Evolutionary conservation across 2,113 vertebrate genomes (phyloP), one percentile per base, ranked within the genome.

Genomic region (Ciconia boyciana): DNA sequence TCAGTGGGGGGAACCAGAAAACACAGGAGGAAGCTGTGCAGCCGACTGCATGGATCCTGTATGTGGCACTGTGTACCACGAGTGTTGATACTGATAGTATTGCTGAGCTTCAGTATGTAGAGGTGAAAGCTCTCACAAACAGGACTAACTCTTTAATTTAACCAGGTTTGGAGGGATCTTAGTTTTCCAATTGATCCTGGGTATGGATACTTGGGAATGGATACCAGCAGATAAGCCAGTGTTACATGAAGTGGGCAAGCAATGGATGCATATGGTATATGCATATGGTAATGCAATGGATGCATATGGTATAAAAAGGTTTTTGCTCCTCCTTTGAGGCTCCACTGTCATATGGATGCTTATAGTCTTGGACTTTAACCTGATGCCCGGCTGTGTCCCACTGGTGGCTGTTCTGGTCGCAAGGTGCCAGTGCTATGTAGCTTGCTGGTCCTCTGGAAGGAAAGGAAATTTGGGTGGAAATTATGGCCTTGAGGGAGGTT

Each of bases 101-200:
- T 57, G 46, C 78, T 88, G 92, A 62, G 57, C 36, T 83, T 49
- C 49, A 6, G 17, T 17, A 2, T 3, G 3, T 3, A 34, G 51
- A 46, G 36, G 31, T 72, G 51, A 61, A 72, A 87, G 49, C 31
- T 61, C 31, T 61, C 44, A 22, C 21, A 29, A 46, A 15, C 15
- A 19, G 48, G 39, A 41, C 66, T 24, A 28, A 11, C 41, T 66
- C 17, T 75, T 36, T 22, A 29, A 54, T 72, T 62, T 49, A 51
- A 57, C 24, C 0, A 0, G 2, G 4, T 14, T 18, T 44, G 70
- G n/a, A 65, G 11, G 17, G 14, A 49, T 75, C 46, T 34, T 1
- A 0, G 11, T 58, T 87, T 90, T 85, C 36, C 43, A 75, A 0
- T 1, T 55, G 39, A 43, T 85, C 18, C 48, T 88, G 21, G 41